Conservation (phyloP, 2,797 vertebrate genomes). For the Petrocephalus schoutedeni region DNA sequence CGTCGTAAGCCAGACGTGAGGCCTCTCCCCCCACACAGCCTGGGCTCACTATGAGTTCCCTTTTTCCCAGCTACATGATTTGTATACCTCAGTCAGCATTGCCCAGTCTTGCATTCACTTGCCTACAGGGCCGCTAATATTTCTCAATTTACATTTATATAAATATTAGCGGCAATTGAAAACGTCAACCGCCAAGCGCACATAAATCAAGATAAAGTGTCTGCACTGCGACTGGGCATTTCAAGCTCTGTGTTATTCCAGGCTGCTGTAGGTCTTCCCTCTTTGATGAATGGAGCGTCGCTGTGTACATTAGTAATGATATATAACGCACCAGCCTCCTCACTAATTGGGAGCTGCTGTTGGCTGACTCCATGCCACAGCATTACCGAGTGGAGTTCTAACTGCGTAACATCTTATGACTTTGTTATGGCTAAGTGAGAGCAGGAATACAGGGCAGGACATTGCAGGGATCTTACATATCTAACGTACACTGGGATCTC, state of each 20-base stretch:
- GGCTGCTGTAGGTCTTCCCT: constrained; percentile 22
- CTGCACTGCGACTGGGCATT: constrained; percentile 15
- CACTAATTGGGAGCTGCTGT: constrained; percentile 33
- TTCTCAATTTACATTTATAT: constrained; percentile 43
- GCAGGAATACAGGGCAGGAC: not conserved
- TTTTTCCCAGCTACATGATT: not conserved
- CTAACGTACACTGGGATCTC: not conserved
- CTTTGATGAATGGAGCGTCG: constrained; percentile 32
- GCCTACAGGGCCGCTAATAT: constrained; percentile 31
- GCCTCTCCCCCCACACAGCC: constrained; percentile 5
- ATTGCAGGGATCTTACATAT: not conserved
- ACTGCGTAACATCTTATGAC: not conserved
- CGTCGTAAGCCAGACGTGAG: constrained; percentile 11
- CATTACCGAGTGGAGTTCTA: constrained; percentile 29
- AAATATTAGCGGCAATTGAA: constrained; percentile 43
- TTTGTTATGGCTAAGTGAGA: not conserved
- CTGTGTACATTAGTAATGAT: constrained; percentile 39
- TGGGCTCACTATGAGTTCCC: not conserved
- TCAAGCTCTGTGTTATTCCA: constrained; percentile 17
- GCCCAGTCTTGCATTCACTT: constrained; percentile 27
- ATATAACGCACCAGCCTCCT: constrained; percentile 30
- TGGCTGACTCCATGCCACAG: constrained; percentile 28
- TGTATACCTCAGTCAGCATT: constrained; percentile 2
- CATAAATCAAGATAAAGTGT: constrained; percentile 38
- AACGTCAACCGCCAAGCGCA: constrained; percentile 29